Base-by-base conservation (phyloP, 2,888 invertebrate genomes). In the Marasmarcha lunaedactyla region DNA sequence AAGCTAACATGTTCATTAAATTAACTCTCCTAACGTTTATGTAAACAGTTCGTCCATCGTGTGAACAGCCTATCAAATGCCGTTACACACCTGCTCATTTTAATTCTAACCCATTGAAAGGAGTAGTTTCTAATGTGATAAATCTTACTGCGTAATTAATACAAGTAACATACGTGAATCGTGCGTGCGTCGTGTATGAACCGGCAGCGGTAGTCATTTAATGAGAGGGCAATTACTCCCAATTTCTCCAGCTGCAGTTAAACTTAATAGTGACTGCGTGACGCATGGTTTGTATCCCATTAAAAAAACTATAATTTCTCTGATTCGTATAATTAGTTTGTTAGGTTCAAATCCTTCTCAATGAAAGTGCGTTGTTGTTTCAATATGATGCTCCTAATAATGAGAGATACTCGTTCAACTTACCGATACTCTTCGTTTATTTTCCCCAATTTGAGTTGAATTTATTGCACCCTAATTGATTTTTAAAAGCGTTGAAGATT, bases 391-490 rank as follows among this genome's bases (percentile, higher is more conserved):
- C 7, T 20, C 20, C 20, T 20, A 20, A 20, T 20, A 5, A 20
- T 7, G 20, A 20, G 7, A 5, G 20, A 20, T 20, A 5, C 20
- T 20, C 20, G 20, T 20, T 20, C 7, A 3, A 7, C 20, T n/a
- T n/a, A n/a, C n/a, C n/a, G n/a, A n/a, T n/a, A n/a, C n/a, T 20
- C 7, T 20, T 30, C 9, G 30, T 30, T n/a, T 30, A 30, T 30
- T 30, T 30, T 34, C 53, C 49, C 59, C 50, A 63, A 66, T 71
- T 68, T 64, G 60, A 58, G 55, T 39, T 44, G 43, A 53, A 60
- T 59, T 69, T 71, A 72, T 71, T 66, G 63, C 63, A 50, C 54
- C 59, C 59, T 71, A 70, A 73, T 71, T 71, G 68, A 14, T 13
- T 14, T 34, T 30, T 30, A 30, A 30, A 30, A 30, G 30, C 30